Evolutionary conservation across 2,113 vertebrate species (phyloP), one percentile per base, ranked within the genome.

Genomic region (Clinocottus analis): DNA sequence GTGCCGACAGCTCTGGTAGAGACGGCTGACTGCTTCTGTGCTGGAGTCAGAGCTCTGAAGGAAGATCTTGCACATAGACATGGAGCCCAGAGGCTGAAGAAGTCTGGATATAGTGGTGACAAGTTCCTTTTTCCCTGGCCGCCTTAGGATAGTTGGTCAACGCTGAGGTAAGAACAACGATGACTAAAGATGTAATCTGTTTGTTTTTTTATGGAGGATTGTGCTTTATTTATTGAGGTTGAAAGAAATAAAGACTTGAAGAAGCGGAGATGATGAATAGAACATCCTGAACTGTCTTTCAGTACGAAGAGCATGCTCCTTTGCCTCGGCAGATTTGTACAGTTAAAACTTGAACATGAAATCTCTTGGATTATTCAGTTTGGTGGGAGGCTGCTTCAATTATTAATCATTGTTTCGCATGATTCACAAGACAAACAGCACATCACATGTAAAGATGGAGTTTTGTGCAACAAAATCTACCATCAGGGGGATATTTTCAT

Each of bases 151-250:
- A 86, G 72, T 81, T 80, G 79, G 27, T 70, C 79, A 43, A 58
- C 73, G 19, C 73, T 68, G 73, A 93, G 92, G 93, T 94, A 92
- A 93, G 93, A 86, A 65, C 21, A 9, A 17, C 55, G 71, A 62
- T 75, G n/a, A 66, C 58, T 43, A 35, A 71, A 75, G 60, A 76
- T 71, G 33, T 61, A 39, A 72, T 78, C 60, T 45, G 31, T 77
- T 64, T 58, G 51, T 7, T 25, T 80, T 77, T 65, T 62, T 56
- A 33, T 6, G 63, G 27, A 25, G 63, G 65, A 79, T 56, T 60
- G 37, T 19, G n/a, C 31, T 37, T 75, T 73, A 8, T 55, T 27
- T 69, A 56, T 37, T 49, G 35, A 85, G 33, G 41, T 59, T 19
- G 10, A 59, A 64, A 81, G 19, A 47, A 49, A 25, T 33, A 65